A percentile compares a stretch with the other conserved stretches of the same genome.
phyloP scores from a whole-genome alignment of 2,113 vertebrate species.

The Nymphicus hollandicus region DNA sequence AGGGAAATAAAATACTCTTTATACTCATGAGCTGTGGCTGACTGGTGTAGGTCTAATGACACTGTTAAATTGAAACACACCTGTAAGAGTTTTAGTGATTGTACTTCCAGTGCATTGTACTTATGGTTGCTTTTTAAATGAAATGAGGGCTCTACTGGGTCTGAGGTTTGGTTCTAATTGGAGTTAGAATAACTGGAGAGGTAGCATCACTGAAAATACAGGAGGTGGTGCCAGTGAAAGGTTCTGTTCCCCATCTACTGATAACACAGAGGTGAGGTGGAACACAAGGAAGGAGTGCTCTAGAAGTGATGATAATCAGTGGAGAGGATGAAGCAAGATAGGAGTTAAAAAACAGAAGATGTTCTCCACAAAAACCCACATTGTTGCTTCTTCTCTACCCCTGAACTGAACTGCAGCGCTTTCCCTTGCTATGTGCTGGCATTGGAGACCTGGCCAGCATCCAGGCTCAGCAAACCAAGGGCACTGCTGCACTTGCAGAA shows the following conservation, averaged over 20 bases:
- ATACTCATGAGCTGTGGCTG: not conserved
- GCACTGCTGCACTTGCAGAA: not conserved
- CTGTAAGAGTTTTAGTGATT: not conserved
- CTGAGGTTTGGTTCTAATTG: not conserved
- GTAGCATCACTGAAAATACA: not conserved
- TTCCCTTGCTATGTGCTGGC: not conserved
- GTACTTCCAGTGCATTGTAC: not conserved
- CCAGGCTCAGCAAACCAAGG: not conserved
- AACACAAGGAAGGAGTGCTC: not conserved
- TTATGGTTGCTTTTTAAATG: not conserved
- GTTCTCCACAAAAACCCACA: not conserved
- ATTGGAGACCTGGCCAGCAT: not conserved
- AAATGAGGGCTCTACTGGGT: not conserved
- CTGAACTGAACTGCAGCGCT: not conserved
- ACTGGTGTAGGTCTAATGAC: not conserved
- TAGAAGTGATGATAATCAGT: not conserved
- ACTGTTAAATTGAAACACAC: not conserved
- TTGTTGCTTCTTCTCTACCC: not conserved
- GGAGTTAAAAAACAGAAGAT: not conserved
- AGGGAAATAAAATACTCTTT: not conserved
- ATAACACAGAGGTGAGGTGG: not conserved
- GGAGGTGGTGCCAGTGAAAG: not conserved
- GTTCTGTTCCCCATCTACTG: not conserved
- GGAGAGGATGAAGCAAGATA: not conserved
- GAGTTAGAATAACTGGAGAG: not conserved